Evolutionary conservation across 2,888 invertebrate genomes (phyloP).

Genomic region (Cordylochernes scorpioides): DNA sequence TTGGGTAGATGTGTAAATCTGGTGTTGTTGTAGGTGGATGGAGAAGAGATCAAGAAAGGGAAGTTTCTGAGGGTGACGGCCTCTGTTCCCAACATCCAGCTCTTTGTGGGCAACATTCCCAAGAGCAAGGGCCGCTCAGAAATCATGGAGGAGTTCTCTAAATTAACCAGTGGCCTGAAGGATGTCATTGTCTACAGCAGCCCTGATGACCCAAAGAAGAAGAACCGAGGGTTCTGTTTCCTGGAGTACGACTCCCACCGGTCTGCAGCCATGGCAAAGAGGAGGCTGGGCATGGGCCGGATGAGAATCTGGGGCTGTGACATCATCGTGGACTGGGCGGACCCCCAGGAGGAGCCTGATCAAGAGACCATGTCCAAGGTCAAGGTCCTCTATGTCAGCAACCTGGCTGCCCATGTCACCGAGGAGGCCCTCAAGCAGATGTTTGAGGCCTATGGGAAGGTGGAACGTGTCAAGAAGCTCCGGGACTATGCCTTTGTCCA

Average conservation of each 20-base stretch:
- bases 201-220: conserved; percentile 84
- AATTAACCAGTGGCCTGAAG: conserved; percentile 97
- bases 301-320: conserved; percentile 97
- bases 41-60: conserved; percentile 95
- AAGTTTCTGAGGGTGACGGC: conserved; percentile 99
- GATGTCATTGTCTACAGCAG: conserved; percentile 99
- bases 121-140: conserved; percentile 99
- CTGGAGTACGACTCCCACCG: conserved; percentile 98
- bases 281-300: conserved; percentile 71
- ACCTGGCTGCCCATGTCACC: conserved; percentile 81
- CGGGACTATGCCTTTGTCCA: conserved; percentile 99
- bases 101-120: conserved; percentile 99
- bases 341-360: conserved; percentile 97
- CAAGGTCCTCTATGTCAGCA: conserved; percentile 90
- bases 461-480: conserved; percentile 94
- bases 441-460: conserved; percentile 77
- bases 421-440: conserved; percentile 86
- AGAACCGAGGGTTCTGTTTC: conserved; percentile 98
- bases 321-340: conserved; percentile 99
- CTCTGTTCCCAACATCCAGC: conserved; percentile 99
- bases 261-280: conserved; percentile 87
- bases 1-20: no score
- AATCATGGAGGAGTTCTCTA: conserved; percentile 99
- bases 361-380: conserved; percentile 97
- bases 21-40: conserved; percentile 13